These are phyloP conservation scores for Cryptocheilus praepositus DNA, from an alignment of 2,888 invertebrate genomes.

Conservation along the genomic window DNA sequence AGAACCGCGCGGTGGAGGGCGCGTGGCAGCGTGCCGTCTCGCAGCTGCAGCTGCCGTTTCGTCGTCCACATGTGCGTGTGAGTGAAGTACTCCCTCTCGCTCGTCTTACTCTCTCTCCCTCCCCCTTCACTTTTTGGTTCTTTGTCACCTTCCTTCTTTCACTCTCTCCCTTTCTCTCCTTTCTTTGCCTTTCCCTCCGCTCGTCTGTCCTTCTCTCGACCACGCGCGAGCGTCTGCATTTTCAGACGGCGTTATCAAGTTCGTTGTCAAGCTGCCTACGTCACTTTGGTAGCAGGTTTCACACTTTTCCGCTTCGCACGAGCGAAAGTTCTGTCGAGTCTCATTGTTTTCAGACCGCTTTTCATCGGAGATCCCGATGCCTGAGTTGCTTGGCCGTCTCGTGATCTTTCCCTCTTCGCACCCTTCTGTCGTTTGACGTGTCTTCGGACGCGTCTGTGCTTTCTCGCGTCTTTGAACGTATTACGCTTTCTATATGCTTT, in stretches of 20 bases:
- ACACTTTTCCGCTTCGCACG: too few relatives aligned
- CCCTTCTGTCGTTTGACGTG: slow-evolving; percentile 16
- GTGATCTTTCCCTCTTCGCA: not conserved
- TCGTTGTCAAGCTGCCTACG: too few relatives aligned
- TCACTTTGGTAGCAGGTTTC: too few relatives aligned
- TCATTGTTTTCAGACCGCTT: not conserved
- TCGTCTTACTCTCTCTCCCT: slow-evolving; percentile 7
- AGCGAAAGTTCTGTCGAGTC: not conserved
- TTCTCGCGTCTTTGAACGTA: too few relatives aligned
- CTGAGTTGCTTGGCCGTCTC: not conserved
- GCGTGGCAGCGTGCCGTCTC: slow-evolving; percentile 61
- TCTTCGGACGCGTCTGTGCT: too few relatives aligned
- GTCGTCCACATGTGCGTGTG: slow-evolving; percentile 40
- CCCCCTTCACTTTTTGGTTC: slow-evolving; percentile 31
- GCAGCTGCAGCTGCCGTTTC: slow-evolving; percentile 67
- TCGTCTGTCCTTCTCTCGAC: too few relatives aligned
- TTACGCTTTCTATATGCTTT: too few relatives aligned
- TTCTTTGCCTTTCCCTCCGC: slow-evolving; percentile 26
- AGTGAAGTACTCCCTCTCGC: slow-evolving; percentile 20
- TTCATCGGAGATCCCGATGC: not conserved
- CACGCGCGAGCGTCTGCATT: too few relatives aligned
- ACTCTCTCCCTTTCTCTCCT: slow-evolving; percentile 24
- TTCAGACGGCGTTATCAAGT: too few relatives aligned
- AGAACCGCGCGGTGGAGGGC: slow-evolving; percentile 59
- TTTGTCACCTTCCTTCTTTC: slow-evolving; percentile 16